Evolutionary conservation across 2,888 invertebrate species (phyloP).

Genomic region (Cryptocephalus moraei): DNA sequence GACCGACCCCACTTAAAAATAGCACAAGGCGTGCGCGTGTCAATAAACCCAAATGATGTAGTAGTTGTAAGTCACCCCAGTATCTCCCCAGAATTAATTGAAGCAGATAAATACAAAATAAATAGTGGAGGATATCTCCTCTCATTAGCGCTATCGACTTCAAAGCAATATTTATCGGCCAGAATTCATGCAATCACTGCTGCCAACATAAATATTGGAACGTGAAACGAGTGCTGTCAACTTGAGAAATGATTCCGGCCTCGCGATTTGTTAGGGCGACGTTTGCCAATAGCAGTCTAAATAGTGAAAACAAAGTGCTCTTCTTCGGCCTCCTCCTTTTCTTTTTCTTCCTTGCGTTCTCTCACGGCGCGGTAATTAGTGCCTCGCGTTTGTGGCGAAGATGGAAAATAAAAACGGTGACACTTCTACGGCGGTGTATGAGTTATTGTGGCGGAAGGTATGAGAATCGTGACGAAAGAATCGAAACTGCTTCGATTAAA

Average conservation of each 20-base stretch:
- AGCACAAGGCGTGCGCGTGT: conserved; percentile 4
- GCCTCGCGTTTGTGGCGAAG: too few species aligned
- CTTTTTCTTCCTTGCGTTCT: too few species aligned
- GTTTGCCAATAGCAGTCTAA: conserved; percentile 26
- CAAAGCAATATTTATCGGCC: conserved; percentile 19
- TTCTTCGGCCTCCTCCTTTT: too few species aligned
- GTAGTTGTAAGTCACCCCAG: conserved; percentile 15
- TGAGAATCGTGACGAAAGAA: too few species aligned
- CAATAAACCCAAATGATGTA: conserved; percentile 26
- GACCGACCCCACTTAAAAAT: background rate
- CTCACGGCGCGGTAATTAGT: too few species aligned
- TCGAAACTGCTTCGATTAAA: too few species aligned
- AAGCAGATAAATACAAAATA: conserved; percentile 20
- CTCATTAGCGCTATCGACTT: conserved; percentile 33
- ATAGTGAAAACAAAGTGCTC: conserved; percentile 15
- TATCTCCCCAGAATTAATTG: conserved; percentile 24
- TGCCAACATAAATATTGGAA: conserved; percentile 27
- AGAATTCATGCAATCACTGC: conserved; percentile 27
- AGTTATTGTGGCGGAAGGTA: too few species aligned
- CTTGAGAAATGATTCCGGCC: conserved; percentile 26
- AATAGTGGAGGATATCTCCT: conserved; percentile 26
- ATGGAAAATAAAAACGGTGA: too few species aligned
- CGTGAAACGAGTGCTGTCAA: conserved; percentile 27
- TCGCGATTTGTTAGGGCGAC: conserved; percentile 27
- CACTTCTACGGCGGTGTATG: too few species aligned